These are phyloP conservation scores for Meiosimyza decipiens DNA, from an alignment of 2,888 invertebrate genomes.

Conservation along the genomic window DNA sequence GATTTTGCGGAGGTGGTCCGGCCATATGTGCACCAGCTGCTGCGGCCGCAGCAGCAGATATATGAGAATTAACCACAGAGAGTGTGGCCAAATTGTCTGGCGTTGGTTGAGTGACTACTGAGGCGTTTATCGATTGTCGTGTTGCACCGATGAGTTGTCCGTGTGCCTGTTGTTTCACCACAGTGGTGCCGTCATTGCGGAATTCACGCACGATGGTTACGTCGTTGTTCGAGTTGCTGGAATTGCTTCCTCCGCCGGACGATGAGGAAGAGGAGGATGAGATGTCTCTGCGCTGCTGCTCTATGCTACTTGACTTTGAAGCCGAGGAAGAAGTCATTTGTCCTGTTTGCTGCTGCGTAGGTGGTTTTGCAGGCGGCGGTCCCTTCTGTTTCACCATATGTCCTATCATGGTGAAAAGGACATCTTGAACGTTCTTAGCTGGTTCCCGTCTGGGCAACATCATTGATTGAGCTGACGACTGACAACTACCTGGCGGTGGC, in stretches of 20 bases:
- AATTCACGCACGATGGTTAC: constrained; percentile 67
- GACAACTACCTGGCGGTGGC: constrained; percentile 42
- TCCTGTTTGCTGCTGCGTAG: constrained; percentile 39
- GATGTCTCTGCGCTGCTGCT: constrained; percentile 36
- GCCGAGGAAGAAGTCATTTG: constrained; percentile 31
- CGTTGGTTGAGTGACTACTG: constrained; percentile 30
- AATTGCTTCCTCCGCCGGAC: constrained; percentile 47
- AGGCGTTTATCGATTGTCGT: constrained; percentile 39
- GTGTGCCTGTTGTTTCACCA: constrained; percentile 56
- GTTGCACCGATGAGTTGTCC: constrained; percentile 46
- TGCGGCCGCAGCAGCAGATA: constrained; percentile 49
- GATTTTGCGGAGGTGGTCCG: constrained; percentile 45
- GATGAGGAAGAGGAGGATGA: constrained; percentile 37
- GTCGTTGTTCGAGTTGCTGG: constrained; percentile 54
- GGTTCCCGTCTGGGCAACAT: constrained; percentile 39
- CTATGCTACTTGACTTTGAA: background rate
- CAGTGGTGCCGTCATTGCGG: constrained; percentile 60
- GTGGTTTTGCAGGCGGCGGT: constrained; percentile 53
- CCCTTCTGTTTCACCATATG: constrained; percentile 78
- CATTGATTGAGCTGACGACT: constrained; percentile 37
- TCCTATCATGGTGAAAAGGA: constrained; percentile 86
- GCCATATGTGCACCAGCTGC: constrained; percentile 48
- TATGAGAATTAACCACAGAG: constrained; percentile 73
- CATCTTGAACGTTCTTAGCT: constrained; percentile 79
- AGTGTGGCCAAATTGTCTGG: constrained; percentile 74